These are phyloP conservation scores for Cataglyphis albicans DNA, from an alignment of 2,888 invertebrate genomes.

Conservation along the genomic window DNA sequence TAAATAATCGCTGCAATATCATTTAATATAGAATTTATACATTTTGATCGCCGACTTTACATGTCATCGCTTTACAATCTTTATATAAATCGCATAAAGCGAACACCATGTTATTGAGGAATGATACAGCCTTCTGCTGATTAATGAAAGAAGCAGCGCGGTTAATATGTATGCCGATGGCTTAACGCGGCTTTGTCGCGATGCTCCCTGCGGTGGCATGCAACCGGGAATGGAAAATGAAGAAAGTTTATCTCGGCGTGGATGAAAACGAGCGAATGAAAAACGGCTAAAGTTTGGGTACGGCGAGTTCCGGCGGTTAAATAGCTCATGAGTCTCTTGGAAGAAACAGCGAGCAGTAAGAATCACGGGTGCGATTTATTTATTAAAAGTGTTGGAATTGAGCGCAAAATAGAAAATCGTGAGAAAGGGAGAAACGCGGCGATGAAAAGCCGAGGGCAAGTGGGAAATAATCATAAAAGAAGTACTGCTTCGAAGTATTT, in stretches of 20 bases:
- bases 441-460: not conserved
- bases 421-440: not conserved
- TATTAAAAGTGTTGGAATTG: conserved; percentile 51
- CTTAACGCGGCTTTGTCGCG: conserved; percentile 47
- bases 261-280: conserved; percentile 52
- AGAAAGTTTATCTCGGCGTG: conserved; percentile 52
- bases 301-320: conserved; percentile 53
- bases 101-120: not conserved
- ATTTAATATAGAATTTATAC: not conserved
- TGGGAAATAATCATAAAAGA: conserved; percentile 29
- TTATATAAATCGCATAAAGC: conserved; percentile 5
- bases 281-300: conserved; percentile 44
- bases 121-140: conserved; percentile 12
- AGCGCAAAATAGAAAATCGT: conserved; percentile 15
- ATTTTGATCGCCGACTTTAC: not conserved
- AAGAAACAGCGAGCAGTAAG: conserved; percentile 44
- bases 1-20: not conserved
- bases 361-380: conserved; percentile 52
- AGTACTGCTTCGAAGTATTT: conserved; percentile 16
- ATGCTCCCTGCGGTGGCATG: conserved; percentile 40
- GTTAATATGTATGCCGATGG: conserved; percentile 48
- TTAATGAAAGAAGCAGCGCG: conserved; percentile 38
- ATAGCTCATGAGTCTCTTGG: conserved; percentile 48
- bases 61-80: not conserved
- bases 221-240: conserved; percentile 53